Evolutionary conservation across 2,888 invertebrate genomes (phyloP).

Genomic region (Trichacis sp.): DNA sequence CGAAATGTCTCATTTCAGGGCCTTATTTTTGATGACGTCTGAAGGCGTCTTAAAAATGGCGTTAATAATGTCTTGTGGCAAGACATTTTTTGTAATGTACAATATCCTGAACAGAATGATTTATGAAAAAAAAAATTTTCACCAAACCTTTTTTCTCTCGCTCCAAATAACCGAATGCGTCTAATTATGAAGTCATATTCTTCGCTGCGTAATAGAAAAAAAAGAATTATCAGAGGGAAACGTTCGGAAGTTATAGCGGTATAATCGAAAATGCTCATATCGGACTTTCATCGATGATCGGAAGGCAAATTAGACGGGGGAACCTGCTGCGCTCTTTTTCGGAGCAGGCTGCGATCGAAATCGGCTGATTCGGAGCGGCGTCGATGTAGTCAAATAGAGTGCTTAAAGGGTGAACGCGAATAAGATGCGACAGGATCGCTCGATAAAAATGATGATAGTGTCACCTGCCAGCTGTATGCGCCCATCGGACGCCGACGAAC

Average conservation of each 20-base stretch:
- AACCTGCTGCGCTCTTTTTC: constrained; percentile 9
- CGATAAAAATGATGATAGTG: constrained; percentile 27
- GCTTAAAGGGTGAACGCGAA: constrained; percentile 43
- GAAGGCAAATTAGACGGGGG: constrained; percentile 46
- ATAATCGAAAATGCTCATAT: constrained; percentile 8
- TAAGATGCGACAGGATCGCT: constrained; percentile 30
- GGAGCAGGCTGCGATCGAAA: constrained; percentile 35
- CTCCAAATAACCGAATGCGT: no score
- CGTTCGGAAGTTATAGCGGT: not conserved
- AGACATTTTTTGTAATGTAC: no score
- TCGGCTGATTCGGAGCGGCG: constrained; percentile 45
- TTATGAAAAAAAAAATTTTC: no score
- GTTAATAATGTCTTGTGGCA: no score
- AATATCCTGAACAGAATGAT: no score
- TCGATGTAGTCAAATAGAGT: constrained; percentile 52
- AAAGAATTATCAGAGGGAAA: not conserved
- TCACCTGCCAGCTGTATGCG: constrained; percentile 24
- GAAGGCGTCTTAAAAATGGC: no score
- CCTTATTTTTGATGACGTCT: no score
- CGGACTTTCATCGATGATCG: constrained; percentile 26
- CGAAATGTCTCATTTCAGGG: no score
- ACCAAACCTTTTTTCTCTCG: no score
- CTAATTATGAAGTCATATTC: no score
- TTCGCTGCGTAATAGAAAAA: not conserved
- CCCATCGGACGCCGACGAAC: constrained; percentile 3